Base-by-base conservation (phyloP, 2,888 invertebrate species). In the Lepetodrilus schrolli region DNA sequence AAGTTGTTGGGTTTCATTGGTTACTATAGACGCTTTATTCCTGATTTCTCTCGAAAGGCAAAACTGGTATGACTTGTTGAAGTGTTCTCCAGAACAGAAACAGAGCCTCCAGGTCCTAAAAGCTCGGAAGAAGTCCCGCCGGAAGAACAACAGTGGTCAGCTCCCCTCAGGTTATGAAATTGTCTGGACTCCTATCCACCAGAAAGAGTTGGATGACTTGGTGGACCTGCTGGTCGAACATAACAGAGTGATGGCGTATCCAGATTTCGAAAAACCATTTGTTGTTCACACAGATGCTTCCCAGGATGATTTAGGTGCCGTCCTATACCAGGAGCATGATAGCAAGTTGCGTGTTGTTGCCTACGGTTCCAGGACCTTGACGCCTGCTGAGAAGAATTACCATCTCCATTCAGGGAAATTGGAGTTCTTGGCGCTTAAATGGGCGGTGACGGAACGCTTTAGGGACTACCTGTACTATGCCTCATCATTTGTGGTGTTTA, bases 351-450 rank as follows among this genome's bases (percentile, higher is more conserved):
- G 8, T 8, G 72, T 37, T 13, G 48, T 65, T 0, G 72, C 43
- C 7, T 30, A 37, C 47, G 66, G 17, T 34, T 72, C 37, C 2
- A 23, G 0, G 21, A 51, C 51, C n/a, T 34, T 48, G 8, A 73
- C 73, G 17, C 66, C 68, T 10, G n/a, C 66, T 26, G 69, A 73
- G 26, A 26, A 69, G 17, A 73, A 73, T 23, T 73, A 73, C 2
- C 50, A 74, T 37, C 37, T 66, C 2, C 66, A 71, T 36, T 71
- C 71, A 10, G 43, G 74, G 4, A 74, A 71, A 34, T 50, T 74
- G 26, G 70, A 70, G 23, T 72, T 72, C 49, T 48, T 75, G 7
- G 75, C 72, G 20, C 58, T 72, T 4, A 75, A 75, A 23, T 75
- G 75, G 75, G 72, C 75, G 0, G 48, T 75, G n/a, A 21, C 43